Base-by-base conservation (phyloP, 2,888 invertebrate species). In the Copidosoma aretas region DNA sequence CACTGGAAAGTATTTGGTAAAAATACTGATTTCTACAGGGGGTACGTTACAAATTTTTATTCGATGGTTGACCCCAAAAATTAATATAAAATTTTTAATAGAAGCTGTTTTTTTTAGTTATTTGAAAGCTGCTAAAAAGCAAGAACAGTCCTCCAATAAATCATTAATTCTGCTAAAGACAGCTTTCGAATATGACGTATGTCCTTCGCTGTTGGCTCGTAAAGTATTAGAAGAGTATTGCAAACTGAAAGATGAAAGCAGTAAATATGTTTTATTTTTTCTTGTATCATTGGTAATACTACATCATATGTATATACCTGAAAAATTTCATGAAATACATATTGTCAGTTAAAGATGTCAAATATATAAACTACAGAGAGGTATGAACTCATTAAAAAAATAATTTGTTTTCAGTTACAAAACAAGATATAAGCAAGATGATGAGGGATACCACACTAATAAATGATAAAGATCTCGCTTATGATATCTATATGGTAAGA, bases 381-480 rank as follows among this genome's bases (percentile, higher is more conserved):
- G 8, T 32, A 19, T 12, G 56, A 53, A 57, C 46, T 22, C 15
- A 56, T 25, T 61, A 49, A 12, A 51, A 19, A 52, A 61, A 24
- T 58, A 49, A 57, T 65, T 59, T 53, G 60, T 61, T 80, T 87
- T 69, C 85, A 88, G 83, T 84, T 81, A 82, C 85, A 46, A 86
- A 86, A 68, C 77, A 83, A 67, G 76, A 83, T 73, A 83, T 86
- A 3, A 89, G 87, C 71, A 86, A 86, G 76, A 86, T 88, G 75
- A 84, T 93, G 74, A 90, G 90, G 79, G 91, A 93, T 76, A 90
- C 92, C 10, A 87, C 89, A n/a, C 82, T 90, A 21, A 92, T 94
- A 76, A 87, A 88, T 69, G 90, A 93, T 78, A 87, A 88, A 73
- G 86, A 89, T 76, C 85, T 93, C 66, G 90, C 93, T 0, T 89